These are phyloP conservation scores for Rostratula benghalensis DNA, from an alignment of 2,113 vertebrate species.

Conservation along the genomic window DNA sequence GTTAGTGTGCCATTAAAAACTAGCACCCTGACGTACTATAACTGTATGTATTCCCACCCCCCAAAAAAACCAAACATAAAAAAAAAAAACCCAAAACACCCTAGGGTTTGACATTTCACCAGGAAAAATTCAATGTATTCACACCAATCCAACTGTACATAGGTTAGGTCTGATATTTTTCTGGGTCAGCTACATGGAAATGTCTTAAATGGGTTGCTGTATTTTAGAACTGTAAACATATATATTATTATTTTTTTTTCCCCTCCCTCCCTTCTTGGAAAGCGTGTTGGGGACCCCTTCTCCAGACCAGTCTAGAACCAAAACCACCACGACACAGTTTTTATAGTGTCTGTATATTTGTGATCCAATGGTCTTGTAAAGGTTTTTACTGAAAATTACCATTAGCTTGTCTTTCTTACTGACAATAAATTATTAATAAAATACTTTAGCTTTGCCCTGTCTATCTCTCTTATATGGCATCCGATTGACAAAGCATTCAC, in stretches of 20 bases:
- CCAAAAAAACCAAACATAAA: too few species aligned
- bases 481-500: conserved; percentile 34
- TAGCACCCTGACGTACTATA: conserved; percentile 70
- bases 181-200: conserved; percentile 74
- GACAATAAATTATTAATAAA: conserved; percentile 99
- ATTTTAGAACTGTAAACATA: conserved; percentile 88
- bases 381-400: conserved; percentile 99
- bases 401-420: conserved; percentile 99
- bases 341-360: conserved; percentile 95
- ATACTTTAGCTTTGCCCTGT: conserved; percentile 75
- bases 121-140: conserved; percentile 63
- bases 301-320: conserved; percentile 88
- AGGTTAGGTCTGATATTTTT: conserved; percentile 76
- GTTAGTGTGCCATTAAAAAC: conserved; percentile 80
- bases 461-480: conserved; percentile 58
- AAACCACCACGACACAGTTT: conserved; percentile 91
- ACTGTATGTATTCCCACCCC: conserved; percentile 68
- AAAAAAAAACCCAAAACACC: too few species aligned
- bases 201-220: conserved; percentile 88
- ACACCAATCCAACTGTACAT: conserved; percentile 76
- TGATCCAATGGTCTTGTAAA: conserved; percentile 97
- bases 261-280: conserved; percentile 84
- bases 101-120: conserved; percentile 68
- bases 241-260: conserved; percentile 45
- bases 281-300: conserved; percentile 89